Evolutionary conservation across 1,140 invertebrate genomes (phyloP).

Genomic region (Pygmarrhopalites habei): DNA sequence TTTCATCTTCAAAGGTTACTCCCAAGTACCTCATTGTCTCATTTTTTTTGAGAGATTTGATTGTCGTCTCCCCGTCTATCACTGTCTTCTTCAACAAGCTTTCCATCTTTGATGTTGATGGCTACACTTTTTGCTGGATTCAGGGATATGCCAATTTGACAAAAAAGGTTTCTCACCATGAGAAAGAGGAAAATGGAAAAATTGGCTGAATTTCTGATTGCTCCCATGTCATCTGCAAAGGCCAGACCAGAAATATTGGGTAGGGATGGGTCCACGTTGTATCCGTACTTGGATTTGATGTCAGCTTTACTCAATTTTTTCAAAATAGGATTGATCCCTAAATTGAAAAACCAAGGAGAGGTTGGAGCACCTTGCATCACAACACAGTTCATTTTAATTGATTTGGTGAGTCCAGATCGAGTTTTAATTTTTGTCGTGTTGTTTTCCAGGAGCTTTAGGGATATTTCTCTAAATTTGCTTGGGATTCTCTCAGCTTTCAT

Average conservation of each 20-base stretch:
- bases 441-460: background rate
- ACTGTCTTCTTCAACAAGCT: too few species aligned
- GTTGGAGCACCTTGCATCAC: too few species aligned
- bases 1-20: background rate
- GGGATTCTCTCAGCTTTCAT: too few species aligned
- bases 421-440: background rate
- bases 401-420: background rate
- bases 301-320: background rate
- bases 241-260: too few species aligned
- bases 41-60: background rate
- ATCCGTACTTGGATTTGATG: background rate
- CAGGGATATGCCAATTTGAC: too few species aligned
- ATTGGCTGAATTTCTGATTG: background rate
- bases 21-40: conserved; percentile 1
- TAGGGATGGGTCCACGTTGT: too few species aligned
- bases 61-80: background rate
- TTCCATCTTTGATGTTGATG: background rate
- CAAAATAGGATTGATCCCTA: background rate
- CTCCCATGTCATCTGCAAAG: background rate
- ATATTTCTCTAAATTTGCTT: background rate
- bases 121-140: background rate
- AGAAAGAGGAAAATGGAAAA: background rate
- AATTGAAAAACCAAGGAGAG: background rate
- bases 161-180: background rate
- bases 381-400: background rate